Base-by-base conservation (phyloP, 1,140 invertebrate genomes). In the Pseudomyrmex gracilis region DNA sequence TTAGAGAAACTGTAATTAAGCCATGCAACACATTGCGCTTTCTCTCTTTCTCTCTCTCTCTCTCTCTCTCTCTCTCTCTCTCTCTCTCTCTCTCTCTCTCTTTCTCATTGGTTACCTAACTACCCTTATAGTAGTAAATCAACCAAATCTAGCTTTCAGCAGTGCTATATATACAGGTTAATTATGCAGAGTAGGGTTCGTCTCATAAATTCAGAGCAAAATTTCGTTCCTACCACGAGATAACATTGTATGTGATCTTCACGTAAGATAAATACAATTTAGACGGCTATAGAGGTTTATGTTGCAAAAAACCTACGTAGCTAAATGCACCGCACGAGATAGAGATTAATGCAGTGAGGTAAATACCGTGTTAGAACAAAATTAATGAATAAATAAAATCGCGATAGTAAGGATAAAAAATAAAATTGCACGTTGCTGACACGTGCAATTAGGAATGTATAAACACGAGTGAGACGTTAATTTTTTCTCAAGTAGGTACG, bases 1-100 rank as follows among this genome's bases (percentile, higher is more conserved):
- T 78, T 68, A 64, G 24, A 77, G 24, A 53, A 66, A 53, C 63
- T 55, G 63, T 78, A 78, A 78, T 78, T 78, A 78, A 68, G 63
- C 20, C 13, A 22, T 68, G 34, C 67, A 78, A 78, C 49, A 78
- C 34, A 34, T 5, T 34, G 34, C 34, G 5, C 34, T 34, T 34
- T 34, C 34, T 34, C 34, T 34, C 34, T 34, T 5, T 34, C 0
- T 34, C 34, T 34, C 7, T 34, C 34, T 7, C 34, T 34, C 34
- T 5, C 34, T 34, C 34, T 34, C 34, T 7, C 34, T 34, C 34
- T 34, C 34, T 34, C 34, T 34, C 34, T 34, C 34, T 34, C 34
- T 34, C 0, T 34, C 34, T 34, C 7, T 34, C 34, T 7, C 34
- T 34, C 34, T 5, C 34, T 34, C 34, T 34, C 34, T 7, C 34